A percentile compares a stretch with the other conserved stretches of the same genome.
phyloP scores from a whole-genome alignment of 2,888 invertebrate species.

The Drosophila macrothrix region DNA sequence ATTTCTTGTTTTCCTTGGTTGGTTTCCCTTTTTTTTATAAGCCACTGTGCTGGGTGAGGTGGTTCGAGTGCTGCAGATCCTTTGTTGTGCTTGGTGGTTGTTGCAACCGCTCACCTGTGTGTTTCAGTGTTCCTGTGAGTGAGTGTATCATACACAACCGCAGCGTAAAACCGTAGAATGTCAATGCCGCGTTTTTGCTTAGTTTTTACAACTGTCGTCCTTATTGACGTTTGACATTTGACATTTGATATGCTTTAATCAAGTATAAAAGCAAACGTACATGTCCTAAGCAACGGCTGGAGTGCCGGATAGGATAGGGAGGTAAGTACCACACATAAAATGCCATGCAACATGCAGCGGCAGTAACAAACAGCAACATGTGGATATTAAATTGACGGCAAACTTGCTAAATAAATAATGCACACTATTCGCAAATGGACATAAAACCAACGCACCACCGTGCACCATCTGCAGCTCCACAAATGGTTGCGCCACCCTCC shows the following conservation, averaged over 20 bases:
- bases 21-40: slow-evolving; percentile 43
- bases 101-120: slow-evolving; percentile 35
- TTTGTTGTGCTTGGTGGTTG: slow-evolving; percentile 34
- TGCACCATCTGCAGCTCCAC: background rate
- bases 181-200: slow-evolving; percentile 44
- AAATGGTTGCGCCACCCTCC: background rate
- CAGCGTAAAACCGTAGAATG: slow-evolving; percentile 57
- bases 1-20: slow-evolving; percentile 34
- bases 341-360: slow-evolving; percentile 43
- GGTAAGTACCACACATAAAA: slow-evolving; percentile 52
- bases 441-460: slow-evolving; percentile 7
- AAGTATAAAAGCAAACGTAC: slow-evolving; percentile 71
- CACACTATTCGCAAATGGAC: slow-evolving; percentile 28
- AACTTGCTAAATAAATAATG: slow-evolving; percentile 59
- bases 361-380: slow-evolving; percentile 66
- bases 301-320: background rate
- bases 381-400: slow-evolving; percentile 64
- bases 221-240: slow-evolving; percentile 77
- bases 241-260: slow-evolving; percentile 81
- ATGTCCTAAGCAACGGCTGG: slow-evolving; percentile 46
- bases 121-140: background rate
- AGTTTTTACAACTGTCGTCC: slow-evolving; percentile 72
- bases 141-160: slow-evolving; percentile 46
- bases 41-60: slow-evolving; percentile 12
- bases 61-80: slow-evolving; percentile 7